These are phyloP conservation scores for Perca flavescens DNA, from an alignment of 2,113 vertebrate genomes.

Conservation along the genomic window DNA sequence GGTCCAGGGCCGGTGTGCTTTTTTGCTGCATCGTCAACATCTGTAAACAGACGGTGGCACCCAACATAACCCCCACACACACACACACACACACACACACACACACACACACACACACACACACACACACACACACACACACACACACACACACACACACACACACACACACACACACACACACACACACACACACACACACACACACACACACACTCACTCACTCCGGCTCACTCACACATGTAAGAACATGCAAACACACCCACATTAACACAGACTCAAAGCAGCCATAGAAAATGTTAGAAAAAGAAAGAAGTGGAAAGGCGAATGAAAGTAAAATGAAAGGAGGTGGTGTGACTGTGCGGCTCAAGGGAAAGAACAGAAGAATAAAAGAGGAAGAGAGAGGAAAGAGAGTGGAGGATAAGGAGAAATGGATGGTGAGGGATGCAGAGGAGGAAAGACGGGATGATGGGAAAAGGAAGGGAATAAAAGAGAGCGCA, in stretches of 20 bases:
- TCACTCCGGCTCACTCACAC: conserved; percentile 6
- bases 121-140: background rate
- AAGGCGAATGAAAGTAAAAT: conserved; percentile 16
- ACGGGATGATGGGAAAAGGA: conserved; percentile 30
- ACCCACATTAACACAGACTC: conserved; percentile 13
- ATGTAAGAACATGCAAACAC: background rate
- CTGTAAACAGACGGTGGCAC: conserved; percentile 53
- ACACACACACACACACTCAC: background rate
- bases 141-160: background rate
- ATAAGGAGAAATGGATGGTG: background rate
- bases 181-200: background rate
- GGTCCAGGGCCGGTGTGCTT: conserved; percentile 37
- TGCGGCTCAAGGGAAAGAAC: conserved; percentile 6
- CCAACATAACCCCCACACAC: conserved; percentile 16
- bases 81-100: conserved; percentile 5
- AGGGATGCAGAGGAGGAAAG: conserved; percentile 12
- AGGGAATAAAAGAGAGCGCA: conserved; percentile 28
- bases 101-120: background rate
- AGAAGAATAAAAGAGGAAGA: conserved; percentile 16
- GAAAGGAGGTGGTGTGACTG: conserved; percentile 19
- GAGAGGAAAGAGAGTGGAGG: conserved; percentile 16
- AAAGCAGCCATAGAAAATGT: conserved; percentile 23
- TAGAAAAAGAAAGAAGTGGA: background rate
- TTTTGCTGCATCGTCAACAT: conserved; percentile 64
- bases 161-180: conserved; percentile 5